Percentiles rank a stretch among this genome's conserved stretches.
Evolutionary conservation across 2,797 vertebrate species (phyloP).

Genomic region (Tokudaia tokunoshimensis): DNA sequence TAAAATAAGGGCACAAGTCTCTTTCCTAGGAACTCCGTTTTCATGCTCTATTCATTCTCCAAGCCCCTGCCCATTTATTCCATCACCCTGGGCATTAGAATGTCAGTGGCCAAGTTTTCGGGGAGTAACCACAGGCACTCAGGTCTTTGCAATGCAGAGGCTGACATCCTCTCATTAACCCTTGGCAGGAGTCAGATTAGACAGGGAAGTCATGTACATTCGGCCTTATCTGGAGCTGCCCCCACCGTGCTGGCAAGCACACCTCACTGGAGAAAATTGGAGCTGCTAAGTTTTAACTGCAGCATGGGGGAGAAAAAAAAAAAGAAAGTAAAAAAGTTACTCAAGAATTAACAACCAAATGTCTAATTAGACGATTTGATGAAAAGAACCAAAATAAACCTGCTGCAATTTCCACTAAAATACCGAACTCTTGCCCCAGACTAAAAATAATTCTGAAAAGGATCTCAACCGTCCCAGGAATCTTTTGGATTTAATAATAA

Average conservation of each 20-base stretch:
- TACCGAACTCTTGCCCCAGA: not conserved
- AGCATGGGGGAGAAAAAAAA: not conserved
- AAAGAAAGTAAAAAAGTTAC: not conserved
- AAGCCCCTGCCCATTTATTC: not conserved
- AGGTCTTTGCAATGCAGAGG: not conserved
- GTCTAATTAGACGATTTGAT: not conserved
- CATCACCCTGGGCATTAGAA: not conserved
- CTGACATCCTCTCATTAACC: not conserved
- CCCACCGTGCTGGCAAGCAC: not conserved
- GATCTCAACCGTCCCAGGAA: constrained; percentile 7
- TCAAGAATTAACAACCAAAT: constrained; percentile 16
- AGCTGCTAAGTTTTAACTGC: constrained; percentile 12
- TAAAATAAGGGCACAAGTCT: not conserved
- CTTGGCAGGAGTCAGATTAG: not conserved
- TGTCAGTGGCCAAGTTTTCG: not conserved
- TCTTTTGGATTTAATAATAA: constrained; percentile 25
- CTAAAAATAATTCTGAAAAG: constrained; percentile 37
- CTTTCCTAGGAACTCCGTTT: not conserved
- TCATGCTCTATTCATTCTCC: not conserved
- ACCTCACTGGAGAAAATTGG: not conserved
- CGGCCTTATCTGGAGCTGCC: not conserved
- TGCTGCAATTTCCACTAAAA: not conserved
- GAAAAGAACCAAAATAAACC: not conserved
- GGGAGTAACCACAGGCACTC: not conserved
- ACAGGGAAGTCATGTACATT: not conserved